Conservation (phyloP, 2,113 vertebrate species). For the Halichoeres trimaculatus region DNA sequence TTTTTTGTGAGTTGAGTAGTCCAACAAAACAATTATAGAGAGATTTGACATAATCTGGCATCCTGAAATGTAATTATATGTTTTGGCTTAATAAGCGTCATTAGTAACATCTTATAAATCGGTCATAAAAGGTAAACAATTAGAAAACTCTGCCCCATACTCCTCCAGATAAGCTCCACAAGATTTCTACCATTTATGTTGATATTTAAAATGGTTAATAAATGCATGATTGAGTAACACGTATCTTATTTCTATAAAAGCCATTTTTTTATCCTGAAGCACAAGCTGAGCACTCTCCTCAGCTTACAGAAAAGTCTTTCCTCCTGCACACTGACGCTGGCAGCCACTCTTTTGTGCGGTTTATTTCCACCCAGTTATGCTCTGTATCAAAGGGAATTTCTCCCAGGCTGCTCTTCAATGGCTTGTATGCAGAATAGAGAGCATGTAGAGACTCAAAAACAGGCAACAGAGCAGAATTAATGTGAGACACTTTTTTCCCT, state of each 20-base stretch:
- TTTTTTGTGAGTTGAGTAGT: background rate
- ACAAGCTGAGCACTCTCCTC: slow-evolving; percentile 20
- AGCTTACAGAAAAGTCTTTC: slow-evolving; percentile 32
- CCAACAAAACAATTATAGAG: no score
- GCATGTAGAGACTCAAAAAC: slow-evolving; percentile 53
- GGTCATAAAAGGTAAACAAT: background rate
- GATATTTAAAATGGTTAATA: no score
- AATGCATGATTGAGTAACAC: background rate
- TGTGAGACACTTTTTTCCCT: slow-evolving; percentile 48
- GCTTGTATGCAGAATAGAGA: slow-evolving; percentile 58
- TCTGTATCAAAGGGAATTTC: slow-evolving; percentile 66
- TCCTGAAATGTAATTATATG: background rate
- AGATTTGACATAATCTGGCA: background rate
- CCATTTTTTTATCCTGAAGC: slow-evolving; percentile 15
- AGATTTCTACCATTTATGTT: no score
- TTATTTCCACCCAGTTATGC: slow-evolving; percentile 64
- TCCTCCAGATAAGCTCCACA: no score
- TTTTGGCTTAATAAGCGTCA: background rate
- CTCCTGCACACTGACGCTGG: slow-evolving; percentile 24
- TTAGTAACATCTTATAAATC: background rate
- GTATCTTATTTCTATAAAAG: background rate
- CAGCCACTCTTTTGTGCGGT: slow-evolving; percentile 62
- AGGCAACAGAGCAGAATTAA: slow-evolving; percentile 72
- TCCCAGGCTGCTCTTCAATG: slow-evolving; percentile 60
- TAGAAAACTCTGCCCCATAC: background rate